Evolutionary conservation across 1,140 invertebrate genomes (phyloP).

Genomic region (Drosophila carrolli): DNA sequence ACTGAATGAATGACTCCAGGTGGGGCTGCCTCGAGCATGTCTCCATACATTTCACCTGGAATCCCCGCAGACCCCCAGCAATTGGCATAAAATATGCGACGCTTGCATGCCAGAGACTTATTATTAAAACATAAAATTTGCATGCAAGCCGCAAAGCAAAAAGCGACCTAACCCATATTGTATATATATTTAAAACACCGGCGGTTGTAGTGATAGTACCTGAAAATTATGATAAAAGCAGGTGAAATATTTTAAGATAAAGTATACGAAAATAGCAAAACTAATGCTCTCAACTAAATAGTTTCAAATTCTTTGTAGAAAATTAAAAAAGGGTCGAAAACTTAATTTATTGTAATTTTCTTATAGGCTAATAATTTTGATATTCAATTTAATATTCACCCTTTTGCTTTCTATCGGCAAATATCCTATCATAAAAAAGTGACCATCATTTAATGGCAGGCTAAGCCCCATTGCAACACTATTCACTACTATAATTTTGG

Average conservation of each 20-base stretch:
- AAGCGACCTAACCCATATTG: slow-evolving; percentile 40
- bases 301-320: too few relatives aligned
- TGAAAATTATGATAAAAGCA: too few relatives aligned
- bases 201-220: slow-evolving; percentile 7
- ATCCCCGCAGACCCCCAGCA: slow-evolving; percentile 26
- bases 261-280: neutral
- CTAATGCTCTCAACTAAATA: too few relatives aligned
- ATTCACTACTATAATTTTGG: slow-evolving; percentile 15
- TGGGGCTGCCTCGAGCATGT: neutral
- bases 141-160: slow-evolving; percentile 69
- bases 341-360: too few relatives aligned
- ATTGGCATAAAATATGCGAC: slow-evolving; percentile 79
- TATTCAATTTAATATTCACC: too few relatives aligned
- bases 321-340: too few relatives aligned
- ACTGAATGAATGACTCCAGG: slow-evolving; percentile 32
- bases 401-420: too few relatives aligned
- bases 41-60: neutral
- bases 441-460: too few relatives aligned
- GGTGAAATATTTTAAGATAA: neutral
- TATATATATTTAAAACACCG: slow-evolving; percentile 22
- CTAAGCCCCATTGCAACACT: neutral
- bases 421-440: too few relatives aligned
- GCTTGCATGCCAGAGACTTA: slow-evolving; percentile 79
- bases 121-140: slow-evolving; percentile 83
- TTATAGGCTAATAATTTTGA: too few relatives aligned